Evolutionary conservation across 2,113 vertebrate genomes (phyloP), one percentile per base, ranked within the genome.

Genomic region (Stegastes partitus): DNA sequence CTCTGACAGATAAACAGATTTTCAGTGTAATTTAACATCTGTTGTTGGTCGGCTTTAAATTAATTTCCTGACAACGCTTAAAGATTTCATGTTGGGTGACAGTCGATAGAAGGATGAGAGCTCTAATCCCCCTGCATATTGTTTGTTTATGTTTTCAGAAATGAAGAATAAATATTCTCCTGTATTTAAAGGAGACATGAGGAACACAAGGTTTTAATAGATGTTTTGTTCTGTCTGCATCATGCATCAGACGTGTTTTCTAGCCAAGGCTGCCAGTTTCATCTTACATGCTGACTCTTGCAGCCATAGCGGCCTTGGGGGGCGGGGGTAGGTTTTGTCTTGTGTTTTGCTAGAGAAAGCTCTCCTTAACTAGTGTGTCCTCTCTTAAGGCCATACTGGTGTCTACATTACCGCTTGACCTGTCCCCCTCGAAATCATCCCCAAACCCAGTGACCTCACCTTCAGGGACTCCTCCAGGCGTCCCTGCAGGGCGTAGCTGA

Each of bases 391-490:
- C 22, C 42, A 28, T 21, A 21, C 47, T 42, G 28, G 25, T 11
- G 19, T 12, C 44, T 44, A 26, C 26, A 54, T 53, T 53, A 42
- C 19, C 2, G 11, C 7, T 22, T 54, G 37, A 68, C 49, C 16
- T n/a, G 14, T 44, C 55, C 21, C 11, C 16, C 53, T 18, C 5
- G 19, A 50, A 50, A 25, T 64, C 34, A 61, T 55, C 21, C 56
- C 22, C 31, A 62, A 22, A 12, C 31, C 21, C 5, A 2, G 45
- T 65, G 64, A 74, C 56, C 76, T 68, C 62, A 93, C 93, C 90
- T 96, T 96, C 54, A 97, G 92, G 0, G 95, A 96, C 23, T 92
- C 87, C 28, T 96, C 96, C 83, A 96, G 89, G 56, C 70, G 84
- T 31, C 94, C 94, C 78, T 95, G 94, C 87, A 96, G 90, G 53